Conservation (phyloP, 1,140 invertebrate species). For the Cydia strobilella region DNA sequence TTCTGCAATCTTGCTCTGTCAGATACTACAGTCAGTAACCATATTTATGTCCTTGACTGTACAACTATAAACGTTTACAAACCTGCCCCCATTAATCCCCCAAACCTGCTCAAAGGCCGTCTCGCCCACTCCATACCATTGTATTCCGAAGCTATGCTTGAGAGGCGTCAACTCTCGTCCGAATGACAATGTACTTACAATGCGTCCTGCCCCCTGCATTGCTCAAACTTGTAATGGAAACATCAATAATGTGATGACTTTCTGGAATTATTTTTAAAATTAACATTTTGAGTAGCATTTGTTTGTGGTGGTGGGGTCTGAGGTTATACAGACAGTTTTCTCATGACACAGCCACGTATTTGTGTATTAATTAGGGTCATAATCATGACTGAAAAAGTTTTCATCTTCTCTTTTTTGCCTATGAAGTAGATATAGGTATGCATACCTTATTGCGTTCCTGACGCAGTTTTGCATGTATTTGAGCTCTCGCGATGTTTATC, state of each 20-base stretch:
- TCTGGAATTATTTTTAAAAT: not conserved
- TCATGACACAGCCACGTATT: not conserved
- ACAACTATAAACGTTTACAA: not conserved
- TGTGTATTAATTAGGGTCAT: not conserved
- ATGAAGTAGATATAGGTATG: too few species aligned
- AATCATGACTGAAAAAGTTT: not conserved
- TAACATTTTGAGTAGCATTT: not conserved
- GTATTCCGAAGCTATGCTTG: not conserved
- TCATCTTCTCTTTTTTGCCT: too few species aligned
- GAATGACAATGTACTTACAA: slow-evolving; percentile 23
- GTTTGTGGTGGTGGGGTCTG: not conserved
- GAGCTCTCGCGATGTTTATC: too few species aligned
- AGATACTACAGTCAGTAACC: not conserved
- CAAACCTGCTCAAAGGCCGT: slow-evolving; percentile 19
- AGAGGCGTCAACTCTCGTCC: slow-evolving; percentile 21
- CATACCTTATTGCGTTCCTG: too few species aligned
- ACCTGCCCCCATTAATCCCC: slow-evolving; percentile 12
- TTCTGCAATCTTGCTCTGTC: not conserved
- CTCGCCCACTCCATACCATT: slow-evolving; percentile 21
- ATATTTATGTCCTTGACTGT: slow-evolving; percentile 20
- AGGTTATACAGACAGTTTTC: not conserved
- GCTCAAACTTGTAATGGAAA: not conserved
- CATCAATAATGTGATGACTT: slow-evolving; percentile 3
- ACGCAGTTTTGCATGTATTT: too few species aligned
- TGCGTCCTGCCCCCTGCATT: slow-evolving; percentile 12